Base-by-base conservation (phyloP, 2,113 vertebrate genomes). In the Poecile atricapillus region DNA sequence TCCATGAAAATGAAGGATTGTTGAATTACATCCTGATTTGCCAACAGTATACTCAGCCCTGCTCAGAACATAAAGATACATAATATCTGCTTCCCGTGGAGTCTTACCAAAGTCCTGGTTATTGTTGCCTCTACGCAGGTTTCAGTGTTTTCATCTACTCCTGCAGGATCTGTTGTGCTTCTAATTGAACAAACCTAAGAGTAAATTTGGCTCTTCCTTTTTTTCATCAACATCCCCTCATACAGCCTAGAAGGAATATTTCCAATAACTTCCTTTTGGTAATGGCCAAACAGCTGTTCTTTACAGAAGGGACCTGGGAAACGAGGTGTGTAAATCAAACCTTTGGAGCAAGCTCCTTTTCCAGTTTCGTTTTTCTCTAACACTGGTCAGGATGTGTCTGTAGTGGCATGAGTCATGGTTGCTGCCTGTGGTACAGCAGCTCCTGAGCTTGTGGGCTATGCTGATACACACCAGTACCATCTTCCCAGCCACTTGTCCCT, bases 1-100 rank as follows among this genome's bases (percentile, higher is more conserved):
- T 44, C 76, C 20, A 9, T 71, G 86, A 83, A 93, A 90, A 47
- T 94, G 82, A 95, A 70, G 55, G 71, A 91, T 96, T 94, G 59
- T 91, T 97, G 95, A 95, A 96, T 95, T 95, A 87, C 49, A 73
- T 90, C 46, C 77, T 77, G 37, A 88, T 93, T 92, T 91, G 43
- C 81, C 71, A 70, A 21, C 67, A n/a, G 10, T 74, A 11, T 80
- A 33, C 75, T 90, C 70, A 90, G 35, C 24, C 21, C 35, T 85
- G 59, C 83, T 83, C 33, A 52, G 75, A 93, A 50, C 75, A 47
- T 85, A 87, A 90, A 90, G 70, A 78, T 91, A 58, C 11, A 31
- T 63, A 65, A 73, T 80, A 33, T 67, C 82, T 79, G 16, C 35
- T 95, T 78, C 63, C 91, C 0, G 0, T 14, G 39, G 89, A 67